These are phyloP conservation scores for Antechinus stuartii DNA, from an alignment of 2,113 vertebrate genomes.

Conservation along the genomic window DNA sequence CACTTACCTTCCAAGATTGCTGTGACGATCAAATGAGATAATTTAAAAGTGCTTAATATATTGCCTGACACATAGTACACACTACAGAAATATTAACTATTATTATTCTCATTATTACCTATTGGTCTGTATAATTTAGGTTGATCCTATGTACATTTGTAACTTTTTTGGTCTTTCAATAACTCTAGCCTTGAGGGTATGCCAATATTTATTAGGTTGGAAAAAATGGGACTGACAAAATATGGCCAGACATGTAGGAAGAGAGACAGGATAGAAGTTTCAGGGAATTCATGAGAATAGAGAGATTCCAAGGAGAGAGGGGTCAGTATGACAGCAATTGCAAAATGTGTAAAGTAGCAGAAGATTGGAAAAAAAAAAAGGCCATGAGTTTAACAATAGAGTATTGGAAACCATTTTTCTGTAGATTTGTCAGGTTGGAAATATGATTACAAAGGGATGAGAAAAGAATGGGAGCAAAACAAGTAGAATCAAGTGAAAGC, in stretches of 20 bases:
- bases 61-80: not conserved
- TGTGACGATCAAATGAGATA: not conserved
- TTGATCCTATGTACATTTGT: not conserved
- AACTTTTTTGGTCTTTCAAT: not conserved
- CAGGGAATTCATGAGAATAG: not conserved
- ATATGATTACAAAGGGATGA: not conserved
- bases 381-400: not conserved
- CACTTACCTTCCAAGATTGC: not conserved
- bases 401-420: not conserved
- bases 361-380: not conserved
- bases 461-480: not conserved
- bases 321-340: not conserved
- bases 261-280: too few species aligned
- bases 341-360: not conserved
- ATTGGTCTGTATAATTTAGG: not conserved
- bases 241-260: not conserved
- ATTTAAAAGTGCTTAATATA: not conserved
- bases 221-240: not conserved
- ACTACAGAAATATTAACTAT: not conserved
- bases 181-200: not conserved
- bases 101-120: too few species aligned
- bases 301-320: not conserved
- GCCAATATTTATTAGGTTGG: not conserved
- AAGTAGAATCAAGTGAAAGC: not conserved
- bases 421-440: not conserved